Percentiles rank a stretch among this genome's conserved stretches.
These are phyloP conservation scores for Anguilla rostrata DNA, from an alignment of 2,113 vertebrate species.

Conservation along the genomic window DNA sequence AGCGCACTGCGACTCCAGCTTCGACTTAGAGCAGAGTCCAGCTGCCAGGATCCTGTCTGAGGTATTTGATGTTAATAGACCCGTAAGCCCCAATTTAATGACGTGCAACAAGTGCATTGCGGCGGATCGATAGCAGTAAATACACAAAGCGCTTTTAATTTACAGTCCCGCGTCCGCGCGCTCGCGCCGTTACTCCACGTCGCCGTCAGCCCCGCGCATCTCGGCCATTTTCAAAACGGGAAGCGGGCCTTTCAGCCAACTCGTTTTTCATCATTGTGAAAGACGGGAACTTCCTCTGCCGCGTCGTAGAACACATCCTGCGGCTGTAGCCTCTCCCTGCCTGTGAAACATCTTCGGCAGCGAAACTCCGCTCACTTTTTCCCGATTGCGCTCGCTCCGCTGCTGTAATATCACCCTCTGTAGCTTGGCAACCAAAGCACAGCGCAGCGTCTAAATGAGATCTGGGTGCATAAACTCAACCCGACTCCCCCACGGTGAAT, in stretches of 20 bases:
- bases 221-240: not conserved
- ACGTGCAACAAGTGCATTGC: not conserved
- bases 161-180: not conserved
- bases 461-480: not conserved
- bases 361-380: not conserved
- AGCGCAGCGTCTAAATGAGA: not conserved
- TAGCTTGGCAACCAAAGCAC: conserved; percentile 15
- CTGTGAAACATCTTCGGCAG: not conserved
- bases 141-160: not conserved
- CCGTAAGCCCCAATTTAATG: not conserved
- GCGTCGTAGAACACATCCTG: not conserved
- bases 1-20: not conserved
- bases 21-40: not conserved
- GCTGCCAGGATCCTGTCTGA: not conserved
- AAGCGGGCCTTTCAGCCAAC: not conserved
- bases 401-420: not conserved
- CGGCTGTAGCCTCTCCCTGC: not conserved
- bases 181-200: not conserved
- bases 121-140: not conserved
- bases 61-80: not conserved
- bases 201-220: not conserved
- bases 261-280: not conserved
- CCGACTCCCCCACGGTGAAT: not conserved
- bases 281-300: not conserved
- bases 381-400: not conserved